Base-by-base conservation (phyloP, 2,888 invertebrate species). In the Bibio marci region DNA sequence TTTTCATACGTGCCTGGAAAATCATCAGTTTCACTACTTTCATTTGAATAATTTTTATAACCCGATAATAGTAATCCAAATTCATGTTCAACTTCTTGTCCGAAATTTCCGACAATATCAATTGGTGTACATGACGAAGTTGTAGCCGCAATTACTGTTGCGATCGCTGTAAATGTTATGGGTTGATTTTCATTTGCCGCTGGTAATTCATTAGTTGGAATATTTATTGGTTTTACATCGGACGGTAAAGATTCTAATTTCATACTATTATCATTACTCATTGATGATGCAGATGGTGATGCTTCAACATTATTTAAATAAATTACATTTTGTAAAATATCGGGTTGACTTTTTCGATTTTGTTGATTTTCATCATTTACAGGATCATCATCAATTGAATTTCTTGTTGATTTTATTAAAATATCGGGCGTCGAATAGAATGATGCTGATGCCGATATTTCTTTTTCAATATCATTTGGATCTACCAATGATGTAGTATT, bases 71-170 rank as follows among this genome's bases (percentile, higher is more conserved):
- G 51, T 11, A 58, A 48, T 17, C 58, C 57, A 42, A 59, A 55
- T 42, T 59, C 59, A 4, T 53, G 46, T 46, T 59, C 58, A 28
- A 59, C 54, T 45, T 58, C 58, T 18, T 54, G 48, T 3, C 53
- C 57, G 45, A 59, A 59, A 46, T 59, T 54, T 3, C 59, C 59
- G 39, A 59, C 54, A 32, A 59, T 59, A 48, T 57, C 57, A 7
- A 57, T 52, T 1, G 58, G 55, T 18, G 56, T 22, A 22, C 22
- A 22, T 22, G 22, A 22, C 4, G 22, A 22, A 22, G 22, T 6
- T 22, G 8, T 6, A 4, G 22, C 4, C 8, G 4, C 22, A 6
- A 22, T 22, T 22, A 6, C 5, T 22, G 22, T 22, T 22, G 22
- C 4, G 4, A 8, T 8, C 4, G 22, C 8, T 22, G 4, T 8